Percentiles rank a stretch among this genome's conserved stretches.
phyloP scores from a whole-genome alignment of 1,140 invertebrate genomes.

The Scaptodrosophila lebanonensis region DNA sequence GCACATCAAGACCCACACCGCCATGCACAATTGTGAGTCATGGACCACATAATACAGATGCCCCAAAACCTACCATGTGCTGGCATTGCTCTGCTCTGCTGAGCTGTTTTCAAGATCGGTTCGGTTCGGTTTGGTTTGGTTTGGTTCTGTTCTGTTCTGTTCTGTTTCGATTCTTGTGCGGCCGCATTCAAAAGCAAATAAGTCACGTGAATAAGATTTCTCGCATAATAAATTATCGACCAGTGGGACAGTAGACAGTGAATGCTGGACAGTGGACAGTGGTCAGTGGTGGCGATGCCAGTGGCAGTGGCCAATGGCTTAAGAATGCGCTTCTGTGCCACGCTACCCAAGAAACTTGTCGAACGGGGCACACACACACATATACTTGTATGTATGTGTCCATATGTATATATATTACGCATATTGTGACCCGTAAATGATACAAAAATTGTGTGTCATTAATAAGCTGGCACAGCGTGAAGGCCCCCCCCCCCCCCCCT shows the following conservation, averaged over 20 bases:
- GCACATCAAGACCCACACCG: constrained; percentile 68
- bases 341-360: constrained; percentile 10
- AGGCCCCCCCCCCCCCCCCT: constrained; percentile 2
- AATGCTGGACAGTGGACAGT: constrained; percentile 22
- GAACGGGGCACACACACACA: too few species aligned
- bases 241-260: too few species aligned
- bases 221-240: constrained; percentile 77
- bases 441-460: constrained; percentile 76
- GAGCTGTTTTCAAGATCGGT: too few species aligned
- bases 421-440: constrained; percentile 76
- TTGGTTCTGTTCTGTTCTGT: constrained; percentile 1
- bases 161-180: constrained; percentile 42
- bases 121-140: not conserved
- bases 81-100: too few species aligned
- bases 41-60: constrained; percentile 15
- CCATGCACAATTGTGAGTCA: constrained; percentile 12
- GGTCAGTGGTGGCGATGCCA: not conserved
- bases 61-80: too few species aligned
- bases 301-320: constrained; percentile 2
- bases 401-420: too few species aligned
- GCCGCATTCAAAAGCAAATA: constrained; percentile 75
- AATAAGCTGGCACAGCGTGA: constrained; percentile 68
- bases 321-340: constrained; percentile 64
- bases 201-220: constrained; percentile 77
- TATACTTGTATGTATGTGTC: too few species aligned